phyloP scores from a whole-genome alignment of 1,140 invertebrate genomes.

The Drosophila ogumai region DNA sequence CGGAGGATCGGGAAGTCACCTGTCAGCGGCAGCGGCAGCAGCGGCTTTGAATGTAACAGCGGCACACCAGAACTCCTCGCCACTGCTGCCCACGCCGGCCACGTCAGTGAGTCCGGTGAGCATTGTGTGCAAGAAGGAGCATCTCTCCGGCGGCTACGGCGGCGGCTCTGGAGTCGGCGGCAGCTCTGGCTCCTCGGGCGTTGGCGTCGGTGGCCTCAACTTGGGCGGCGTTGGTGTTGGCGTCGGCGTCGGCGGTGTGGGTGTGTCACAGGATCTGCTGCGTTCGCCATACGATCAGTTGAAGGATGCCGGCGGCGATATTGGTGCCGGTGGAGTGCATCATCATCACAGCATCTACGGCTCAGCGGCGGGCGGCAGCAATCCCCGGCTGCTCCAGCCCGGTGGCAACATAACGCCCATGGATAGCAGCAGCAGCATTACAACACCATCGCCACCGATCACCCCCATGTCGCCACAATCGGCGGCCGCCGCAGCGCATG shows the following conservation, averaged over 20 bases:
- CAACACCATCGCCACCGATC: conserved; percentile 88
- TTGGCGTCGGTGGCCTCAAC: conserved; percentile 25
- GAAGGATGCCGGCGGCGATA: conserved; percentile 80
- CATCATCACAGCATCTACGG: conserved; percentile 84
- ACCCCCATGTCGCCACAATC: conserved; percentile 86
- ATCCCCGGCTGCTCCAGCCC: conserved; percentile 81
- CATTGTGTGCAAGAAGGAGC: conserved; percentile 88
- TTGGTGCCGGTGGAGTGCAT: conserved; percentile 53
- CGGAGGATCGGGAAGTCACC: conserved; percentile 32
- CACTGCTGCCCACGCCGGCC: conserved; percentile 87
- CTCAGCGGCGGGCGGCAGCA: conserved; percentile 71
- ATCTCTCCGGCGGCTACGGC: conserved; percentile 84
- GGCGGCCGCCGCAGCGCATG: conserved; percentile 79
- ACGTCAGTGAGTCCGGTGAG: conserved; percentile 88
- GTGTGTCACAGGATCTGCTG: conserved; percentile 56
- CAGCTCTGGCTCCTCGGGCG: conserved; percentile 19
- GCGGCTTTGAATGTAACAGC: conserved; percentile 74
- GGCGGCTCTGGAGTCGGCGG: conserved; percentile 29
- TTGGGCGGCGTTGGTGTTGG: conserved; percentile 20
- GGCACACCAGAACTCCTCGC: conserved; percentile 85
- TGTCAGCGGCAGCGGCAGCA: conserved; percentile 67
- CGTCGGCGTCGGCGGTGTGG: conserved; percentile 28
- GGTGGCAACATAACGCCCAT: conserved; percentile 87
- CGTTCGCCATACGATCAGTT: conserved; percentile 77
- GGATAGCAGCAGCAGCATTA: conserved; percentile 88